phyloP scores from a whole-genome alignment of 2,888 invertebrate genomes.

The Pristionchus arcanus region DNA sequence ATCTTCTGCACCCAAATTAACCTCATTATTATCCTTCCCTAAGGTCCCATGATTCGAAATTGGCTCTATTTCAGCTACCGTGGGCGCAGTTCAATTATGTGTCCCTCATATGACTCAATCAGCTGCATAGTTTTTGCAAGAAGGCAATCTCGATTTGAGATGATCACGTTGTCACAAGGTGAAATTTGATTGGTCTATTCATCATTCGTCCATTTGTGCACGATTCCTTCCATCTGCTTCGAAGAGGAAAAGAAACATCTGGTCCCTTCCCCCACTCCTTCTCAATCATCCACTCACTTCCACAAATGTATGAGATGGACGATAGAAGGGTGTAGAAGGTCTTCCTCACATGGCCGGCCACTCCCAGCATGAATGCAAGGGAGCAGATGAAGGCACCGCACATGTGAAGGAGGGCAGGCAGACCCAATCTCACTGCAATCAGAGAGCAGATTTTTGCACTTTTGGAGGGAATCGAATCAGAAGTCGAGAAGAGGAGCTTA shows the following conservation, averaged over 20 bases:
- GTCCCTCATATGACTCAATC: neutral
- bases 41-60: neutral
- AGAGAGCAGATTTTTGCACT: neutral
- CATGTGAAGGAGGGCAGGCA: conserved; percentile 75
- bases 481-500: conserved; percentile 57
- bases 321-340: conserved; percentile 73
- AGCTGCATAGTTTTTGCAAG: neutral
- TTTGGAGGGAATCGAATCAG: conserved; percentile 3
- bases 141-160: neutral
- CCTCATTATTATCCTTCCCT: neutral
- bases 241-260: conserved; percentile 4
- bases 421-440: conserved; percentile 71
- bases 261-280: neutral
- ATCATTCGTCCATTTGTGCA: neutral
- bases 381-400: conserved; percentile 71
- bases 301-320: conserved; percentile 75
- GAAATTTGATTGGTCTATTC: neutral
- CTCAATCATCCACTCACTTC: conserved; percentile 65
- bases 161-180: neutral
- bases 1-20: neutral
- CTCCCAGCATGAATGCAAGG: conserved; percentile 71
- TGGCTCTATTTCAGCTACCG: neutral
- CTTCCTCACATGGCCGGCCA: conserved; percentile 71
- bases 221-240: conserved; percentile 8
- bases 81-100: neutral